phyloP scores from a whole-genome alignment of 2,888 invertebrate species.

The Noctuana brunneofusca region DNA sequence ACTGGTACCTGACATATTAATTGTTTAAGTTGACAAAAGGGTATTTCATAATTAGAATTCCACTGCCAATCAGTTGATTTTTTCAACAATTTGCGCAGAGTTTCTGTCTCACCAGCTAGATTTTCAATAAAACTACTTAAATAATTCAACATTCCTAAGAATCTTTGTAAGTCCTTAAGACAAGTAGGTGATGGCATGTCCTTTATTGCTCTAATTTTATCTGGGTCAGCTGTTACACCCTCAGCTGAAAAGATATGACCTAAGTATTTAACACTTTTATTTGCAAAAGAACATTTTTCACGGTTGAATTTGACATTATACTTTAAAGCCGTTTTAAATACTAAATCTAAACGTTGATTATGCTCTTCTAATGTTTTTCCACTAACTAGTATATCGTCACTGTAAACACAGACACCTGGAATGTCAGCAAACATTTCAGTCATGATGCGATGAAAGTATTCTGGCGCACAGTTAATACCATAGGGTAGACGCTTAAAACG shows the following conservation, averaged over 20 bases:
- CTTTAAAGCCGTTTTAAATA: not conserved
- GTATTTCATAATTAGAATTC: conserved; percentile 3
- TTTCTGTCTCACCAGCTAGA: not conserved
- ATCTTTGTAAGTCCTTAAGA: conserved; percentile 7
- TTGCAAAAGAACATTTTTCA: conserved; percentile 1
- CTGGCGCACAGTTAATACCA: not conserved
- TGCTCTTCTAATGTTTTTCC: not conserved
- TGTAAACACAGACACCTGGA: not conserved
- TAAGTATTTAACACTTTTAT: not conserved
- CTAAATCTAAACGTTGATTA: not conserved
- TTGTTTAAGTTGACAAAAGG: not conserved
- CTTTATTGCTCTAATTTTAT: conserved; percentile 37
- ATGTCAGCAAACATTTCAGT: conserved; percentile 1
- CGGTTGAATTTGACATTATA: not conserved
- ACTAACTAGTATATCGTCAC: not conserved
- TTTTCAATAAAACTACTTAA: conserved; percentile 8
- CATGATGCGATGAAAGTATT: not conserved
- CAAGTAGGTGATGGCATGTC: conserved; percentile 7
- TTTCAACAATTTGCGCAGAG: not conserved
- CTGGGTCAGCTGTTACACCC: conserved; percentile 35
- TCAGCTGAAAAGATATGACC: not conserved
- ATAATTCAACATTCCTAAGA: conserved; percentile 10
- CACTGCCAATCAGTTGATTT: conserved; percentile 7
- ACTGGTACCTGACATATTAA: conserved; percentile 36
- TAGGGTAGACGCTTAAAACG: not conserved